Evolutionary conservation across 2,888 invertebrate genomes (phyloP).

Genomic region (Tenthredo scrophulariae): DNA sequence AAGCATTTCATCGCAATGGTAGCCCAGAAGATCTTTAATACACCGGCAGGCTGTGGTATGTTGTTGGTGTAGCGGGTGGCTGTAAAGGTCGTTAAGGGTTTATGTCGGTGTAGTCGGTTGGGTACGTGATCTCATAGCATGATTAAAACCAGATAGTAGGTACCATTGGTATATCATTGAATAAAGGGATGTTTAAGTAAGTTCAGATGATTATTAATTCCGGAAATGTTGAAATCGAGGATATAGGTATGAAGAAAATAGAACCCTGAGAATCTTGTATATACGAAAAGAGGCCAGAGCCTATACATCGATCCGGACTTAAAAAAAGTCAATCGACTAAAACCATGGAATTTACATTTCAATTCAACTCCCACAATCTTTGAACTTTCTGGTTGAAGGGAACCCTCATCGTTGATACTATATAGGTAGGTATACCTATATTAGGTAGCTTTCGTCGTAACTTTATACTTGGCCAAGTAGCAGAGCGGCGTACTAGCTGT

Average conservation of each 20-base stretch:
- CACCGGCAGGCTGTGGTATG: constrained; percentile 28
- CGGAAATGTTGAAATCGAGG: not conserved
- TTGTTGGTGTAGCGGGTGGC: constrained; percentile 45
- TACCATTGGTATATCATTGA: constrained; percentile 20
- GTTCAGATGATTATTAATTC: not conserved
- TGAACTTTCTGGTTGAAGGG: not conserved
- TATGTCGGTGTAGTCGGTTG: constrained; percentile 29
- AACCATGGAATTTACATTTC: constrained; percentile 47
- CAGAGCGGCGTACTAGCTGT: not conserved
- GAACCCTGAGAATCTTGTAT: not conserved
- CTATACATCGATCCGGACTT: not conserved
- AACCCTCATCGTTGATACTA: not conserved
- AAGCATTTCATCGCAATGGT: not conserved
- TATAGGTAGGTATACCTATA: not conserved
- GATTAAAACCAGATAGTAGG: constrained; percentile 24
- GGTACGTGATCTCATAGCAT: constrained; percentile 39
- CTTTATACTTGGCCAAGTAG: constrained; percentile 21
- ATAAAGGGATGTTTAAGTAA: not conserved
- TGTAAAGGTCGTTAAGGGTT: constrained; percentile 47
- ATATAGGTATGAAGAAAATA: constrained; percentile 11
- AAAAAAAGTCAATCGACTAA: constrained; percentile 23
- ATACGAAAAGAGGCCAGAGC: not conserved
- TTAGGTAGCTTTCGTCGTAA: constrained; percentile 15
- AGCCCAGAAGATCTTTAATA: constrained; percentile 31
- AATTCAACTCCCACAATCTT: constrained; percentile 27